Evolutionary conservation across 1,140 invertebrate species (phyloP).

Genomic region (Rhynchophorus ferrugineus): DNA sequence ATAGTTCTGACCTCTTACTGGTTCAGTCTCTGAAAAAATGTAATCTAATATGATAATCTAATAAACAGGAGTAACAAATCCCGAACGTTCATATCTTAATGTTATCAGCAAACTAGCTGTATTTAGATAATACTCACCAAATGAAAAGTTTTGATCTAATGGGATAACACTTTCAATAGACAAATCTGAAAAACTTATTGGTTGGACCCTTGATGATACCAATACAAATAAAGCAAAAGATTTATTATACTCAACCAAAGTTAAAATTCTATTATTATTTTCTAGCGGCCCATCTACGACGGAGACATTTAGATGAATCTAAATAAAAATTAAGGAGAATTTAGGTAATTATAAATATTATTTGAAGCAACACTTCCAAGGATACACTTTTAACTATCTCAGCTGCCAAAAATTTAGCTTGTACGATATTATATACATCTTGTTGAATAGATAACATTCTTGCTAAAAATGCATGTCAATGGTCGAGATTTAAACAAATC

Average conservation of each 20-base stretch:
- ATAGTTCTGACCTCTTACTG: conserved; percentile 44
- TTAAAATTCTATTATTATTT: conserved; percentile 47
- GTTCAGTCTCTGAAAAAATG: conserved; percentile 46
- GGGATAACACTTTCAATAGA: conserved; percentile 65
- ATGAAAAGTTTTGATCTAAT: conserved; percentile 67
- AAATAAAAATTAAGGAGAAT: conserved; percentile 21
- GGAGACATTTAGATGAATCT: conserved; percentile 38
- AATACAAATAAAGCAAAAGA: conserved; percentile 60
- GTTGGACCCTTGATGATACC: conserved; percentile 49
- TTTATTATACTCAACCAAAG: conserved; percentile 56
- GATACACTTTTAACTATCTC: conserved; percentile 39
- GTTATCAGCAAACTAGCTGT: conserved; percentile 1
- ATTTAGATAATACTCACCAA: conserved; percentile 53
- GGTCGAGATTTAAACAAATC: neutral
- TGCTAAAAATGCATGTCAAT: conserved; percentile 7
- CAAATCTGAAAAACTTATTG: conserved; percentile 59
- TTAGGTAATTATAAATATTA: neutral
- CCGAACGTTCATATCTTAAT: too few species aligned
- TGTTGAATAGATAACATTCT: conserved; percentile 31
- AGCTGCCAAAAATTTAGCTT: conserved; percentile 36
- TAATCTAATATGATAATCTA: neutral
- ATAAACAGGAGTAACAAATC: too few species aligned
- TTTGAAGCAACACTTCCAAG: conserved; percentile 21
- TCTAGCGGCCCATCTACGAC: conserved; percentile 32
- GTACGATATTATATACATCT: conserved; percentile 36